Base-by-base conservation (phyloP, 1,140 invertebrate species). In the Drosophila kurseongensis region DNA sequence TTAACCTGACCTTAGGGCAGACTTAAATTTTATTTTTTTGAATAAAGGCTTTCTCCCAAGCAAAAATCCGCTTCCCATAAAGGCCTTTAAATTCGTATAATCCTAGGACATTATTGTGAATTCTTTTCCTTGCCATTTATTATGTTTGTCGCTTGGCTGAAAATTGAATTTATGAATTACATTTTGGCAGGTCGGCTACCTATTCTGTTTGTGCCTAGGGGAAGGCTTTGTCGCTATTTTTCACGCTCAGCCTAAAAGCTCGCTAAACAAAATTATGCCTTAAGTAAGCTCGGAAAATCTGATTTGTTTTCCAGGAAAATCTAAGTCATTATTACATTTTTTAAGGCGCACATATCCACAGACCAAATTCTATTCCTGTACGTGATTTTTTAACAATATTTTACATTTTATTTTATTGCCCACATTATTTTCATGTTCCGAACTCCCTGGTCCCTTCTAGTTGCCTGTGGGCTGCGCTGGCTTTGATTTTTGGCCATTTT, bases 261-360 rank as follows among this genome's bases (percentile, higher is more conserved):
- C 57, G 56, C 69, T 75, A 85, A 86, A 75, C 63, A 76, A 80
- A 81, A 71, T 85, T 78, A 80, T 61, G 42, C 76, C 51, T 69
- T 82, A 65, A 75, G 78, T 81, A 86, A 85, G 82, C 82, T 61
- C 47, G 48, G 71, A 68, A 81, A 86, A 86, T 86, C 58, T 80
- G 78, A 85, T 86, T 78, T 85, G 40, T 18, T 59, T 38, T 56
- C 18, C 36, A 8, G 13, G 8, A 23, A 35, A 57, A 50, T 36
- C 29, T 40, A 57, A 48, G 65, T 57, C 42, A 14, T 71, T 72
- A 44, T 74, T 52, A 60, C 14, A 45, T 54, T 27, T 50, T 23
- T 50, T 52, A 47, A 35, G 47, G 16, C 50, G 42, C 50, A 36
- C 55, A 61, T 58, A 50, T 48, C 44, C 50, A 63, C 52, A 61